Percentiles rank a stretch among this genome's conserved stretches.
Conservation (phyloP, 35 echinoderm and acorn worm species). For the Chiridota heheva region DNA sequence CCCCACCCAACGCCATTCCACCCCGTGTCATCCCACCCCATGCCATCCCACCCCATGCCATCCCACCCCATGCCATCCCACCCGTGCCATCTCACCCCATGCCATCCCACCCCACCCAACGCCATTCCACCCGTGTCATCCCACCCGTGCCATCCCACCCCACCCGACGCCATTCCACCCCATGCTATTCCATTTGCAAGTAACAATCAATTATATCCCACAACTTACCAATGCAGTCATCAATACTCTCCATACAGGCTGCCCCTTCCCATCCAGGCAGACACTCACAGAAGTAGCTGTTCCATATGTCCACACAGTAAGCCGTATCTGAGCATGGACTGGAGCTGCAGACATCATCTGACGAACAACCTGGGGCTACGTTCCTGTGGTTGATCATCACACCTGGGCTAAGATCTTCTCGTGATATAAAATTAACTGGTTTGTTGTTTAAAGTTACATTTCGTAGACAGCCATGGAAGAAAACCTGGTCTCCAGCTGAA, state of each 20-base stretch:
- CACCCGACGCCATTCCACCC: too few relatives aligned
- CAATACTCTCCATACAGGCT: slow-evolving; percentile 59
- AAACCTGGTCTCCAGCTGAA: slow-evolving; percentile 42
- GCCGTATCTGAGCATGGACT: slow-evolving; percentile 79
- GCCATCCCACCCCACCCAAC: too few relatives aligned
- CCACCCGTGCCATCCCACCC: too few relatives aligned
- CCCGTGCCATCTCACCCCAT: too few relatives aligned
- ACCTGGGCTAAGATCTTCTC: slow-evolving; percentile 42
- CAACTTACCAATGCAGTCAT: slow-evolving; percentile 95
- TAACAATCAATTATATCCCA: too few relatives aligned
- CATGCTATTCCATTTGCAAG: too few relatives aligned
- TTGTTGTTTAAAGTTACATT: slow-evolving; percentile 69
- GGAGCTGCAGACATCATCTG: slow-evolving; percentile 64
- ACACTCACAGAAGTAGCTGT: slow-evolving; percentile 64
- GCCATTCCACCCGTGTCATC: too few relatives aligned
- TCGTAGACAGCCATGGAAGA: slow-evolving; percentile 73
- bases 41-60: too few relatives aligned
- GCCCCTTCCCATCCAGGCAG: slow-evolving; percentile 87
- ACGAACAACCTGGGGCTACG: slow-evolving; percentile 57
- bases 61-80: too few relatives aligned
- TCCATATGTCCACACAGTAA: slow-evolving; percentile 84
- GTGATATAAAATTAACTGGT: slow-evolving; percentile 66
- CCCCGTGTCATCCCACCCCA: too few relatives aligned
- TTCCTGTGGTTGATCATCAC: slow-evolving; percentile 51
- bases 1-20: too few relatives aligned